Conservation (phyloP, 2,113 vertebrate species). For the Psittacula cyanocephala region DNA sequence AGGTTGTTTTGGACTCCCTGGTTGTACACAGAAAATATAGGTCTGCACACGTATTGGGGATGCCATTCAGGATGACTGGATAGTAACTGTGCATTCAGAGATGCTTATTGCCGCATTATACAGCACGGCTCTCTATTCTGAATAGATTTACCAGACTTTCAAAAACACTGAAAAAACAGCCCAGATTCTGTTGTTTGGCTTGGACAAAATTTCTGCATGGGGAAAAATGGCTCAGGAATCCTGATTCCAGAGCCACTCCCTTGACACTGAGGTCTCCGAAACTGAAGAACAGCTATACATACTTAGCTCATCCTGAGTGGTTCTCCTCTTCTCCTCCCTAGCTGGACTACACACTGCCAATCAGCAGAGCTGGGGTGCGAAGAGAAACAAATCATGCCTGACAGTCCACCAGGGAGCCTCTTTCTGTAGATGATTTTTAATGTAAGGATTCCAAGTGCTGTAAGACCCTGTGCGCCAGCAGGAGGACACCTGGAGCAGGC, state of each 20-base stretch:
- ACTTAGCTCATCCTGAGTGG: not conserved
- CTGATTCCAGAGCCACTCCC: not conserved
- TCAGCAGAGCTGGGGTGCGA: not conserved
- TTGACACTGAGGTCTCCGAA: not conserved
- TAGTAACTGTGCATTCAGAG: rapidly evolving
- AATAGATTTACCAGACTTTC: not conserved
- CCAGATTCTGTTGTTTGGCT: not conserved
- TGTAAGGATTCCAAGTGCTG: not conserved
- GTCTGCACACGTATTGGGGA: rapidly evolving
- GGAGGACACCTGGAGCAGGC: not conserved
- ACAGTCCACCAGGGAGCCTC: not conserved
- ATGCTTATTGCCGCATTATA: not conserved
- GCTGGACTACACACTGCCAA: not conserved
- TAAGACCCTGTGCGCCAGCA: not conserved
- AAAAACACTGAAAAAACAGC: not conserved
- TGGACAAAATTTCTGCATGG: not conserved
- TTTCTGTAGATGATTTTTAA: not conserved
- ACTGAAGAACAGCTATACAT: not conserved
- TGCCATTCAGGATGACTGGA: not conserved
- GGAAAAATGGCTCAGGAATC: not conserved
- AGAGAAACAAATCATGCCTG: not conserved
- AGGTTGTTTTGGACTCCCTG: not conserved
- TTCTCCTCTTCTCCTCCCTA: not conserved
- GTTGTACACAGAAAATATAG: not conserved
- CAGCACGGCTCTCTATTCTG: not conserved